Evolutionary conservation across 2,797 vertebrate genomes (phyloP), one percentile per base, ranked within the genome.

Genomic region (Chromobotia macracanthus): DNA sequence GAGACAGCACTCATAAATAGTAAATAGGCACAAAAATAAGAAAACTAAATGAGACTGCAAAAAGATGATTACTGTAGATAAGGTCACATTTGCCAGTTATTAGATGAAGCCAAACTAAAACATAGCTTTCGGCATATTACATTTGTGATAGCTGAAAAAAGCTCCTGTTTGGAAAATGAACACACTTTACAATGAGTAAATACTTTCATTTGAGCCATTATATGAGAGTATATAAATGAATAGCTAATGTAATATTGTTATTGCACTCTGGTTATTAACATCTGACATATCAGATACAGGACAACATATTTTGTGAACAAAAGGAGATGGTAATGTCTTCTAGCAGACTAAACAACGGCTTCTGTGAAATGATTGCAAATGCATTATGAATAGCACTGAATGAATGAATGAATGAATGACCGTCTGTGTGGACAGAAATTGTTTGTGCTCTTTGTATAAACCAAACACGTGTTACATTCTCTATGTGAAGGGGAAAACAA

Each of bases 261-360:
- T 66, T 77, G 50, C 21, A 28, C 38, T 72, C 67, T 64, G 60
- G 71, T 76, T 69, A 78, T 80, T 80, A 61, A 82, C 44, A 79
- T 82, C 56, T 75, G 64, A 61, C 35, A 66, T 28, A 55, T 69
- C 56, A 63, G 73, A 81, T 56, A 60, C 48, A 61, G 61, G 55
- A 61, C 41, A 41, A 75, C 25, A 79, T 41, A 41, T 41, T 41
- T 41, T 41, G 38, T 41, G 38, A 41, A 41, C 38, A 41, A 41
- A 41, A 41, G 38, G 38, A 79, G 15, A 53, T 25, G 65, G 51
- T 44, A 46, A 72, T 72, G 69, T 46, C 35, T 48, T 15, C 71
- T 51, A 56, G 44, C 31, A 3, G 50, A 79, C 61, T 15, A 70
- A 67, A 67, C 28, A 9, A 41, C 38, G 65, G 53, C 31, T 78